phyloP scores from a whole-genome alignment of 35 echinoderm and acorn worm genomes.

The Eucidaris tribuloides region DNA sequence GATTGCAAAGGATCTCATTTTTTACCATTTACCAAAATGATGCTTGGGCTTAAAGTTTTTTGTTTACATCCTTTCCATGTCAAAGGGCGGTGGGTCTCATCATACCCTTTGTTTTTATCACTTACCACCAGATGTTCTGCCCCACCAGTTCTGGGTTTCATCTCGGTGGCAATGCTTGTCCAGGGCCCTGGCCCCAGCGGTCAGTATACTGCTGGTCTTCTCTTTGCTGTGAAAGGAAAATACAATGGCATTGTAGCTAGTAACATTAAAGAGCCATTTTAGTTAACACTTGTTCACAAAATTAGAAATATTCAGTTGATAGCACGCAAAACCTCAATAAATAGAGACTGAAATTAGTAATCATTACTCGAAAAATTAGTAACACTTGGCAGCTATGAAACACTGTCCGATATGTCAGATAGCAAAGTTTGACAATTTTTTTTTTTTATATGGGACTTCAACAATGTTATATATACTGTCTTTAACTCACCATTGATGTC shows the following conservation, averaged over 20 bases:
- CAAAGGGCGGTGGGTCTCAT: no score
- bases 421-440: no score
- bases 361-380: background rate
- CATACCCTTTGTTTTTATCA: no score
- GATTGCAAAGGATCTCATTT: no score
- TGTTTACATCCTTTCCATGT: no score
- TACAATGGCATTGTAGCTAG: background rate
- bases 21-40: no score
- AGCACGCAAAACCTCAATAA: background rate
- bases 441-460: no score
- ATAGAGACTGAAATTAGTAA: background rate
- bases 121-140: conserved; percentile 29
- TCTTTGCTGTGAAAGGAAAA: background rate
- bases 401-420: no score
- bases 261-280: no score
- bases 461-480: no score
- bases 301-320: background rate
- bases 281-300: background rate
- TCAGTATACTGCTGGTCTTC: conserved; percentile 13
- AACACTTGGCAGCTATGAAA: background rate
- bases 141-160: conserved; percentile 41
- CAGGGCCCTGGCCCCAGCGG: conserved; percentile 53
- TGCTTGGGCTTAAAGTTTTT: no score
- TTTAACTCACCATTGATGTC: no score
- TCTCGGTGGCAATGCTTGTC: conserved; percentile 53